Evolutionary conservation across 2,888 invertebrate genomes (phyloP).

Genomic region (Cenopis cana): DNA sequence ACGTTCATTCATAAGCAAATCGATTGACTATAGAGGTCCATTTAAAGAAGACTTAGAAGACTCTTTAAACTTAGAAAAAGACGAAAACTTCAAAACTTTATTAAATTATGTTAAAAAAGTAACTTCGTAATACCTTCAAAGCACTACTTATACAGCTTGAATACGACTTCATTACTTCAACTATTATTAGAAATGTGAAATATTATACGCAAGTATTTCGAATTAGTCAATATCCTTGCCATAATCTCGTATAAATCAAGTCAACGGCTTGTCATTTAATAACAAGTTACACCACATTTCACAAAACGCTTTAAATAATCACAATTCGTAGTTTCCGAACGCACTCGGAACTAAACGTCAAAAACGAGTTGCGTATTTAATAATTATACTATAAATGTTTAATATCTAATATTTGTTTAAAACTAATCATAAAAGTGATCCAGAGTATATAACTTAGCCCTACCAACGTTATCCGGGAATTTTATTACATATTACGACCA

Average conservation of each 20-base stretch:
- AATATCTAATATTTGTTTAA: no score
- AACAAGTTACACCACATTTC: slow-evolving; percentile 22
- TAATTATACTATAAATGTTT: no score
- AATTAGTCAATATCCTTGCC: slow-evolving; percentile 24
- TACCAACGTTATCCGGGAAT: no score
- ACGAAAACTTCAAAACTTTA: not conserved
- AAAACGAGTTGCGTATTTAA: no score
- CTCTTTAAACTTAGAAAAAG: not conserved
- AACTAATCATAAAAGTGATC: no score
- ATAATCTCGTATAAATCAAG: slow-evolving; percentile 35
- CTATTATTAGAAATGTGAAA: not conserved
- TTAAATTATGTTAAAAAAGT: not conserved
- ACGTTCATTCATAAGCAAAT: not conserved
- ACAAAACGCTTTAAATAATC: slow-evolving; percentile 8
- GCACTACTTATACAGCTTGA: not conserved
- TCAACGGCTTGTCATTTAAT: slow-evolving; percentile 18
- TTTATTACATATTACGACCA: no score
- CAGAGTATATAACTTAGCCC: no score
- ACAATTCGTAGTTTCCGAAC: no score
- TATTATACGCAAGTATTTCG: not conserved
- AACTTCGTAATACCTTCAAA: not conserved
- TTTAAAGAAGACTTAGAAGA: no score
- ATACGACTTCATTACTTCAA: not conserved
- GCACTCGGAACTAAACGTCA: no score
- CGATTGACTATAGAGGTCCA: not conserved